These are phyloP conservation scores for Anarrhichthys ocellatus DNA, from an alignment of 2,113 vertebrate genomes.

Conservation along the genomic window DNA sequence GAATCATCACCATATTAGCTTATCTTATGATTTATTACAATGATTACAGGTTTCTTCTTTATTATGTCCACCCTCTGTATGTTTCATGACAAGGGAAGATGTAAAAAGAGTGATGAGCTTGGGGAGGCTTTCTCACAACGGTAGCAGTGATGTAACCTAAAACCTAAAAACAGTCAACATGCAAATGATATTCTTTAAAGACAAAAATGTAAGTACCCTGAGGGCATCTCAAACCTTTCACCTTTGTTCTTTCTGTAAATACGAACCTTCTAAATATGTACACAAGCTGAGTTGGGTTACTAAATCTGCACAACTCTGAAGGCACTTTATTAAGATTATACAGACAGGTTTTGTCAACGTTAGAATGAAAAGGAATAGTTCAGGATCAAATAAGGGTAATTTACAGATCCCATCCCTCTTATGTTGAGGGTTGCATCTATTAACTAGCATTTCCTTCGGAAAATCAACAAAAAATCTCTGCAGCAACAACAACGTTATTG, in stretches of 20 bases:
- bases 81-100: not conserved
- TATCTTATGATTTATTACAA: not conserved
- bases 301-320: conserved; percentile 83
- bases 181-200: conserved; percentile 49
- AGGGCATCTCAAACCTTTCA: conserved; percentile 46
- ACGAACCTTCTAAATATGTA: conserved; percentile 66
- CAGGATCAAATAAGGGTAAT: conserved; percentile 41
- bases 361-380: conserved; percentile 28
- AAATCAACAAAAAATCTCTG: conserved; percentile 13
- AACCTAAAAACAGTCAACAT: conserved; percentile 48
- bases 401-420: conserved; percentile 19
- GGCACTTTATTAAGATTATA: conserved; percentile 84
- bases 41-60: conserved; percentile 21
- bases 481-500: conserved; percentile 31
- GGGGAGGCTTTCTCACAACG: conserved; percentile 17
- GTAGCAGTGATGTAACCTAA: conserved; percentile 42
- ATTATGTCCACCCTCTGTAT: conserved; percentile 39
- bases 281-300: conserved; percentile 73
- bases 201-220: conserved; percentile 22
- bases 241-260: conserved; percentile 70
- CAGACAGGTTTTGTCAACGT: conserved; percentile 48
- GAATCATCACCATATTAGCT: not conserved
- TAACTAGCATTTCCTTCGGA: conserved; percentile 18
- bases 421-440: conserved; percentile 10
- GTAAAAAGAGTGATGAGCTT: conserved; percentile 1